phyloP scores from a whole-genome alignment of 2,888 invertebrate genomes.

The Argyresthia albistria region DNA sequence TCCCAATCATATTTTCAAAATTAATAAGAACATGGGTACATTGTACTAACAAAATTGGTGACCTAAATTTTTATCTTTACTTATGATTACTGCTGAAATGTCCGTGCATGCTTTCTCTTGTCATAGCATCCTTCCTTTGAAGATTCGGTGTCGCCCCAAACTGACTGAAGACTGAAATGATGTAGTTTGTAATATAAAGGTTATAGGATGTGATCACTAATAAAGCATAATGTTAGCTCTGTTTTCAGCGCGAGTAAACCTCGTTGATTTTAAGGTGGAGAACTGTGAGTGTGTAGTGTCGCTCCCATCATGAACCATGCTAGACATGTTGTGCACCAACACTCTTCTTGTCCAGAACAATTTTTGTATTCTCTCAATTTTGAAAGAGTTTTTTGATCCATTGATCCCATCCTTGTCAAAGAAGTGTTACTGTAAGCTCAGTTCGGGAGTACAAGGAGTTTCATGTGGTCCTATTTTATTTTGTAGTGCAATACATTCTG shows the following conservation, averaged over 20 bases:
- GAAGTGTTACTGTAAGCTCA: neutral
- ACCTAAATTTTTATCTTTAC: neutral
- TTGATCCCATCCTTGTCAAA: neutral
- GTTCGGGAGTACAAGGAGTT: neutral
- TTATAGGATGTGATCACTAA: neutral
- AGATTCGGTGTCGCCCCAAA: neutral
- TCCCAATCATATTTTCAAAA: neutral
- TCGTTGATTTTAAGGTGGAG: constrained; percentile 75
- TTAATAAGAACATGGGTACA: neutral
- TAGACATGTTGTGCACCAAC: constrained; percentile 52
- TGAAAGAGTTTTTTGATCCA: neutral
- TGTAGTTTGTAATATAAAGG: neutral
- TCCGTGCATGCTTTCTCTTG: constrained; percentile 1
- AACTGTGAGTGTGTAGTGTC: constrained; percentile 72
- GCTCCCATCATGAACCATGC: constrained; percentile 34
- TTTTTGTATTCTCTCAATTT: constrained; percentile 19
- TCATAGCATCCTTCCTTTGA: neutral
- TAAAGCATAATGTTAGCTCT: constrained; percentile 59
- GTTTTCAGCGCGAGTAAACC: constrained; percentile 74
- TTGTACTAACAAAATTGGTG: neutral
- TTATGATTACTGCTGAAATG: constrained; percentile 1
- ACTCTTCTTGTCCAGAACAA: constrained; percentile 44
- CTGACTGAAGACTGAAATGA: neutral
- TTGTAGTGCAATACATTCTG: no score
- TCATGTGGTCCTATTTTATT: neutral